phyloP scores from a whole-genome alignment of 2,797 vertebrate species.

The Acanthurus tractus region DNA sequence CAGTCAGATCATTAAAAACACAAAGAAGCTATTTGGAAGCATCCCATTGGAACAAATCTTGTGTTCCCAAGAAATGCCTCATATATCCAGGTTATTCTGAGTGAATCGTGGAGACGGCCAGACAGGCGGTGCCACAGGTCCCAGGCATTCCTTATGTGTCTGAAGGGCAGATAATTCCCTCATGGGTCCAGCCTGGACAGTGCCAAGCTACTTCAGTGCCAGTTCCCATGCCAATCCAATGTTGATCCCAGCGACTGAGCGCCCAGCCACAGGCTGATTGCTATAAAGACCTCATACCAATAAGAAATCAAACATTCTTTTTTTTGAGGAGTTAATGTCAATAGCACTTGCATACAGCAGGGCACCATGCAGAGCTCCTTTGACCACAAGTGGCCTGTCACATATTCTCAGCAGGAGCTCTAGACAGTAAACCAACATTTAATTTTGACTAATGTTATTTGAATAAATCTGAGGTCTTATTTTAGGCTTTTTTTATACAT shows the following conservation, averaged over 20 bases:
- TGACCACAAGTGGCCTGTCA: slow-evolving; percentile 59
- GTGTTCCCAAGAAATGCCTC: slow-evolving; percentile 46
- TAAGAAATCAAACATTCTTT: slow-evolving; percentile 51
- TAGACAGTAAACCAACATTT: slow-evolving; percentile 46
- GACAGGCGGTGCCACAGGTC: slow-evolving; percentile 59
- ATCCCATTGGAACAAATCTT: slow-evolving; percentile 22
- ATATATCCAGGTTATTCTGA: slow-evolving; percentile 54
- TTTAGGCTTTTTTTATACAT: background rate
- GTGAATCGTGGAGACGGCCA: slow-evolving; percentile 55
- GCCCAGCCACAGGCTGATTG: slow-evolving; percentile 37
- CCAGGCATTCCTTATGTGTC: slow-evolving; percentile 76
- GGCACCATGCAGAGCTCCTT: slow-evolving; percentile 53
- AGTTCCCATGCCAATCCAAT: slow-evolving; percentile 81
- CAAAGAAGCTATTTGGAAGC: slow-evolving; percentile 30
- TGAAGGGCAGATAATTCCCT: slow-evolving; percentile 75
- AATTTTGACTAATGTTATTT: slow-evolving; percentile 28
- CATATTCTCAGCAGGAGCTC: slow-evolving; percentile 40
- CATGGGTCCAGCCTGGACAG: slow-evolving; percentile 62
- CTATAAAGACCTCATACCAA: slow-evolving; percentile 52
- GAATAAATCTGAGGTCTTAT: slow-evolving; percentile 15
- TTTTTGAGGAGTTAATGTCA: slow-evolving; percentile 42
- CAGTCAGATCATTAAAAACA: slow-evolving; percentile 49
- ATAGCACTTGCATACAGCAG: slow-evolving; percentile 53
- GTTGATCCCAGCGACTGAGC: slow-evolving; percentile 54
- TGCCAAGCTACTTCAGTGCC: slow-evolving; percentile 67